These are phyloP conservation scores for Psephotus haematonotus DNA, from an alignment of 2,113 vertebrate genomes.

Conservation along the genomic window DNA sequence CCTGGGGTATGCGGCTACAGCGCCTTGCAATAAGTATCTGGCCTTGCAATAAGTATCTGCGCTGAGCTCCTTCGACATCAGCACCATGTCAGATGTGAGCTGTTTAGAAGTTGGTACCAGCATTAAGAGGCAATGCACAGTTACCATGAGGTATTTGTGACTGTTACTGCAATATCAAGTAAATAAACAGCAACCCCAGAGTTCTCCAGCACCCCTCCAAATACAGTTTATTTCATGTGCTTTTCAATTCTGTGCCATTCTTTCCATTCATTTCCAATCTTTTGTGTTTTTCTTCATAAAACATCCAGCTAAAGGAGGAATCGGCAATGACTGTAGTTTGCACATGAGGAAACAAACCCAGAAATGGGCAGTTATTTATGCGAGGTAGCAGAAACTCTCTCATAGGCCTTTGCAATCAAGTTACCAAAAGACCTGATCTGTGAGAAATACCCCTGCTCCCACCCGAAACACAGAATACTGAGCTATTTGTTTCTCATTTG, in stretches of 20 bases:
- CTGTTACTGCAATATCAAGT: background rate
- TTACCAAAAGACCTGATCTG: background rate
- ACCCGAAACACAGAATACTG: background rate
- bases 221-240: background rate
- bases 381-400: background rate
- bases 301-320: background rate
- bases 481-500: background rate
- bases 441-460: background rate
- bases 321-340: background rate
- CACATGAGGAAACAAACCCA: background rate
- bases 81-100: background rate
- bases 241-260: background rate
- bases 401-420: background rate
- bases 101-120: background rate
- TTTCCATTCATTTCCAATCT: background rate
- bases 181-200: background rate
- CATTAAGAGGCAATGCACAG: background rate
- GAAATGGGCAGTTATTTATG: background rate
- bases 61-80: rapidly evolving
- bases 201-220: background rate
- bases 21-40: background rate
- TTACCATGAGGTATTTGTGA: background rate
- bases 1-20: background rate
- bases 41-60: background rate
- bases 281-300: background rate